Percentiles rank a stretch among this genome's conserved stretches.
phyloP scores from a whole-genome alignment of 2,888 invertebrate genomes.

The Antitype chi region DNA sequence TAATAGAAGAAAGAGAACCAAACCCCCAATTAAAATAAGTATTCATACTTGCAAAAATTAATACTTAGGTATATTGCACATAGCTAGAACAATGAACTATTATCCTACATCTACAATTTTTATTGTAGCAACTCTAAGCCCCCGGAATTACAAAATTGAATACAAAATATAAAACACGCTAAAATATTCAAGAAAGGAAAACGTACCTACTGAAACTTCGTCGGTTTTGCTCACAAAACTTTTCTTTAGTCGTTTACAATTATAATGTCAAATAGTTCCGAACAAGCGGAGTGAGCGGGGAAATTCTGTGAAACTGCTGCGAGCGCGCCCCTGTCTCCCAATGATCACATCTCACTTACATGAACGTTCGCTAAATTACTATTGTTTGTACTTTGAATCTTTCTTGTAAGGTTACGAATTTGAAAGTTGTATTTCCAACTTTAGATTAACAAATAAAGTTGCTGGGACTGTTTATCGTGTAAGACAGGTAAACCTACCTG shows the following conservation, averaged over 20 bases:
- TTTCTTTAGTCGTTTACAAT: slow-evolving; percentile 51
- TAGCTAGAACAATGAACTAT: background rate
- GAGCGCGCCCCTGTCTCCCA: slow-evolving; percentile 13
- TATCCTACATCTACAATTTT: background rate
- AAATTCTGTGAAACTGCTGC: slow-evolving; percentile 24
- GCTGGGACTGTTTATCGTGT: slow-evolving; percentile 2
- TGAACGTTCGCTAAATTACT: slow-evolving; percentile 39
- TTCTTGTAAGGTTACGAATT: slow-evolving; percentile 10
- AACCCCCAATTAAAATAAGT: background rate
- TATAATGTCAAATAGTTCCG: slow-evolving; percentile 63
- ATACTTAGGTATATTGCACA: background rate
- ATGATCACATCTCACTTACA: slow-evolving; percentile 49
- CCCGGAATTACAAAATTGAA: slow-evolving; percentile 20
- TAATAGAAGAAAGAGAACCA: slow-evolving; percentile 5
- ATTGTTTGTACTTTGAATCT: slow-evolving; percentile 44
- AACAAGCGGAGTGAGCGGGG: slow-evolving; percentile 35
- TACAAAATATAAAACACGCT: slow-evolving; percentile 23
- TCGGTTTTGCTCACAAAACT: slow-evolving; percentile 38
- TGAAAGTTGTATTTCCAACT: slow-evolving; percentile 23
- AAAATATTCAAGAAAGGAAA: slow-evolving; percentile 27
- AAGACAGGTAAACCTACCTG: background rate
- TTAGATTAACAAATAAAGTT: slow-evolving; percentile 38
- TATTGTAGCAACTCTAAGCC: slow-evolving; percentile 1
- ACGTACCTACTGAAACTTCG: slow-evolving; percentile 17
- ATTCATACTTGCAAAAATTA: slow-evolving; percentile 1